Conservation (phyloP, 1,140 invertebrate genomes). For the Dysdera silvatica region DNA sequence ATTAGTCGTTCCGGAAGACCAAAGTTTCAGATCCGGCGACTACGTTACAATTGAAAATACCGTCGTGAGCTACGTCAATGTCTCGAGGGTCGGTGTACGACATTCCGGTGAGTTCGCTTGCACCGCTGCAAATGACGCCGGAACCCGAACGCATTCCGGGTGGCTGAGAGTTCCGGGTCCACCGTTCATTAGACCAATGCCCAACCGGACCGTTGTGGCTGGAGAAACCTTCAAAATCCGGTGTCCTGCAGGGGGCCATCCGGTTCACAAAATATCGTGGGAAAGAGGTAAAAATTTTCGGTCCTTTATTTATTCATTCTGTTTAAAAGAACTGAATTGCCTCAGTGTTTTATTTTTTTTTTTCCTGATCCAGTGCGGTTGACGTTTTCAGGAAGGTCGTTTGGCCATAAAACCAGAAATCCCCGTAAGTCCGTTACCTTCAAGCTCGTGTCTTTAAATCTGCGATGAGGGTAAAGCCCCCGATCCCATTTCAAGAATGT, state of each 20-base stretch:
- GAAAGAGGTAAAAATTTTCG: constrained; percentile 49
- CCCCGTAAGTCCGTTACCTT: too few species aligned
- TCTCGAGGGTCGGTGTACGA: constrained; percentile 40
- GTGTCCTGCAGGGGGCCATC: constrained; percentile 37
- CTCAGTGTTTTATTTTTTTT: too few species aligned
- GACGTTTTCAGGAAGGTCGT: too few species aligned
- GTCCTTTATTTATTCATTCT: constrained; percentile 1
- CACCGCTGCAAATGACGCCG: constrained; percentile 42
- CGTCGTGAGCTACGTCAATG: constrained; percentile 46
- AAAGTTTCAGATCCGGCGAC: constrained; percentile 52
- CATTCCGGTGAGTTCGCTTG: constrained; percentile 46
- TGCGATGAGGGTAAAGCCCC: too few species aligned
- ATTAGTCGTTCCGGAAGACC: constrained; percentile 28
- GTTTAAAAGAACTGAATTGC: too few species aligned
- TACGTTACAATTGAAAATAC: constrained; percentile 38
- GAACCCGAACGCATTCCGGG: constrained; percentile 36
- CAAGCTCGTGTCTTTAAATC: too few species aligned
- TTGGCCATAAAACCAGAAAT: too few species aligned
- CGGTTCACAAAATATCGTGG: constrained; percentile 45
- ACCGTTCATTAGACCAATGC: constrained; percentile 46
- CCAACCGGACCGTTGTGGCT: constrained; percentile 46
- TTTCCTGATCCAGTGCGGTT: too few species aligned
- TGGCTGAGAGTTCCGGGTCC: constrained; percentile 38
- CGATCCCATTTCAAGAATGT: too few species aligned
- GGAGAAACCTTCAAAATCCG: constrained; percentile 41